Evolutionary conservation across 2,888 invertebrate genomes (phyloP), one percentile per base, ranked within the genome.

Genomic region (Eucera pruinosa): DNA sequence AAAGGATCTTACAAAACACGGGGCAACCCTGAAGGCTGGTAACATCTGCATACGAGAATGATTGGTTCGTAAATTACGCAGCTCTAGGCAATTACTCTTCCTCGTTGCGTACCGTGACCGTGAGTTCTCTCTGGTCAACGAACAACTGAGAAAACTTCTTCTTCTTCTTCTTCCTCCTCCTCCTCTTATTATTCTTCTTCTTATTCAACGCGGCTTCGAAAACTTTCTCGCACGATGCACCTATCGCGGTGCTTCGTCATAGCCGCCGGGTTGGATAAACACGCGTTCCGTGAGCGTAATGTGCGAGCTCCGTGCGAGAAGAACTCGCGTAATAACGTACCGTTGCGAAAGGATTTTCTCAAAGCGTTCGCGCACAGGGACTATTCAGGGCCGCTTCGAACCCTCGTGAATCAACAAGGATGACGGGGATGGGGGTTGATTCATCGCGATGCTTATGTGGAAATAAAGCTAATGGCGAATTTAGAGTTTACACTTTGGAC

Each of bases 1-100:
- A 23, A 25, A 54, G 50, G n/a, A 33, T 23, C 36, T 43, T 33
- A 27, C 7, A 27, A 25, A n/a, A n/a, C n/a, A 15, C 48, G 61
- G 62, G 61, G 43, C 60, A 72, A 62, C 82, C 83, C 83, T 81
- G 3, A 80, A 65, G 71, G 82, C 82, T 64, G 80, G 82, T 82
- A 82, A 82, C 87, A 90, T 89, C 89, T 89, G 89, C 89, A 90
- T 91, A 88, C 86, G 85, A 86, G 89, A 88, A 91, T 89, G 90
- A 90, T 89, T 87, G 90, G 90, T 87, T 80, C 86, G 90, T 89
- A 90, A 91, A 90, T 91, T 91, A 89, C 89, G 87, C 81, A 86
- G 88, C 91, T 89, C 86, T 88, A 80, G 89, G 89, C 90, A 85
- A 88, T 25, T 54, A 60, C 18, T 71, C 70, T 64, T 75, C 69